Conservation (phyloP, 2,113 vertebrate species). For the Noturus placidus region DNA sequence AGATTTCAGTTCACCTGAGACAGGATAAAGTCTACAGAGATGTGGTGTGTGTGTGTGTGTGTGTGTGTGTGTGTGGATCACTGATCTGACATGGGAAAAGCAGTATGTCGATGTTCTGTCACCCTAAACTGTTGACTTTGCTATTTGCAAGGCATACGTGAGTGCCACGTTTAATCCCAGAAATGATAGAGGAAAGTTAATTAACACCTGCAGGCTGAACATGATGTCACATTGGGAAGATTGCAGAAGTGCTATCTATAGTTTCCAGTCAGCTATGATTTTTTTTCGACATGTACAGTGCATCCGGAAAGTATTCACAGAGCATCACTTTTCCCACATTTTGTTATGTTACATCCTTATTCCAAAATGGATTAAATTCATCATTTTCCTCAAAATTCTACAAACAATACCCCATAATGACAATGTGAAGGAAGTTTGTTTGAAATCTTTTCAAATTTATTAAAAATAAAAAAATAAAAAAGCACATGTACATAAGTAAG, state of each 20-base stretch:
- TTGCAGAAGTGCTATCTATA: conserved; percentile 3
- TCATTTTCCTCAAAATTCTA: too few species aligned
- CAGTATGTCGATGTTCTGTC: conserved; percentile 62
- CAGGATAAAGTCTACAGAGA: conserved; percentile 62
- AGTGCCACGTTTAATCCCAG: conserved; percentile 22
- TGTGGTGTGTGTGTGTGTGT: neutral
- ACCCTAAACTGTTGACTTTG: conserved; percentile 63
- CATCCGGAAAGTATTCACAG: too few species aligned
- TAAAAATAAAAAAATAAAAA: too few species aligned
- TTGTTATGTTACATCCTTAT: too few species aligned
- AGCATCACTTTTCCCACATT: too few species aligned
- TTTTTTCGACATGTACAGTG: neutral
- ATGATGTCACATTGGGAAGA: conserved; percentile 17
- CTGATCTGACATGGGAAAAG: conserved; percentile 58
- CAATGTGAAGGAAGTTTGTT: too few species aligned
- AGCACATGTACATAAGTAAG: too few species aligned
- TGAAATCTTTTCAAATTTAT: too few species aligned
- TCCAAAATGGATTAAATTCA: too few species aligned
- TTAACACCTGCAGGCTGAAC: conserved; percentile 46
- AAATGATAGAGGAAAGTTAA: conserved; percentile 45
- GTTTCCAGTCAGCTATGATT: conserved; percentile 16
- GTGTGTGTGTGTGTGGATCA: neutral
- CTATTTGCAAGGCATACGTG: conserved; percentile 32
- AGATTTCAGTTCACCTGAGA: conserved; percentile 74
- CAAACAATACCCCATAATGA: too few species aligned